These are phyloP conservation scores for Cryptocheilus praepositus DNA, from an alignment of 2,888 invertebrate genomes.

Conservation along the genomic window DNA sequence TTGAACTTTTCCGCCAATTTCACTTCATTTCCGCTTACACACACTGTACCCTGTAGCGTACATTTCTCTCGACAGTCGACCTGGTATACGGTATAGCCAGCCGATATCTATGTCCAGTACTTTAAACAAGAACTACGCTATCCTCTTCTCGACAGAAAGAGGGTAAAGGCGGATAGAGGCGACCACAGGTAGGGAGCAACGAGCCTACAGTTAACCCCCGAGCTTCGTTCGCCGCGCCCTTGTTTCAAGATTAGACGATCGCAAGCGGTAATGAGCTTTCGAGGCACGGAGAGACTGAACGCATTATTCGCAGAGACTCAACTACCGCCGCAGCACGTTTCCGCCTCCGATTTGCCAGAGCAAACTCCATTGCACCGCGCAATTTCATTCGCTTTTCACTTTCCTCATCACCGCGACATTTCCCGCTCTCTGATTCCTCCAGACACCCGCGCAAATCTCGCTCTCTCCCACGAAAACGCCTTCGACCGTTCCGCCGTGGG, in stretches of 20 bases:
- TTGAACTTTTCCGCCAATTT: too few relatives aligned
- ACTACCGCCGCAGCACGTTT: slow-evolving; percentile 9
- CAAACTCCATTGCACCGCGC: slow-evolving; percentile 13
- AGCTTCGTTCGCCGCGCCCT: slow-evolving; percentile 26
- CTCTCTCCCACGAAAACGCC: too few relatives aligned
- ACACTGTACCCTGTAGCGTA: slow-evolving; percentile 17
- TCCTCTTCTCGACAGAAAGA: neutral
- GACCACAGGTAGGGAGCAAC: neutral
- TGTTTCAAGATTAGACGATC: slow-evolving; percentile 52
- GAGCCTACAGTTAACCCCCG: slow-evolving; percentile 48
- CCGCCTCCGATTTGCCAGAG: slow-evolving; percentile 9
- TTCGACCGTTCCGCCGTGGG: too few relatives aligned
- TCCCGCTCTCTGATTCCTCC: too few relatives aligned
- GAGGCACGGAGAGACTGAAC: slow-evolving; percentile 42
- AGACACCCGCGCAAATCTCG: too few relatives aligned
- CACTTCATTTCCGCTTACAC: too few relatives aligned
- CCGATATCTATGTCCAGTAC: too few relatives aligned
- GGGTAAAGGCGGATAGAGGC: neutral
- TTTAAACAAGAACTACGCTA: neutral
- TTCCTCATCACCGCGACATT: too few relatives aligned
- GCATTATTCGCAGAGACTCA: slow-evolving; percentile 49
- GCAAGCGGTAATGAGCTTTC: slow-evolving; percentile 51
- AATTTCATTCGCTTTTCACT: too few relatives aligned
- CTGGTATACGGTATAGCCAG: neutral
- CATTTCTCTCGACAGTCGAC: slow-evolving; percentile 17